Evolutionary conservation across 2,888 invertebrate genomes (phyloP), one percentile per base, ranked within the genome.

Genomic region (Euclidia mi): DNA sequence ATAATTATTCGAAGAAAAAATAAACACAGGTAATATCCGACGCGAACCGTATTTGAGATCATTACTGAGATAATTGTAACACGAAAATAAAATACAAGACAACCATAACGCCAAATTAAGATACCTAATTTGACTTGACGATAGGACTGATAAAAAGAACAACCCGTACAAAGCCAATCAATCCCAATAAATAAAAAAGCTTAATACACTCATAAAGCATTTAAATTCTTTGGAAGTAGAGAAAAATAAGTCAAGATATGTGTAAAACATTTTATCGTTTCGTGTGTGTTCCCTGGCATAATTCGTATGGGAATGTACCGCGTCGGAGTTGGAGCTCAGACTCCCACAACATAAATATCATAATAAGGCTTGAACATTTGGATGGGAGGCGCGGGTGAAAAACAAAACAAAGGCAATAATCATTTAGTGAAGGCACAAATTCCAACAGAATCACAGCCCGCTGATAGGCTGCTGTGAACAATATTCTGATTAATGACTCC

Each of bases 371-470:
- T 81, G 79, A 85, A 86, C 80, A 81, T 87, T 84, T 80, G 81
- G 82, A 85, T 84, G 82, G 79, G 81, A 85, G 78, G 75, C 77
- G 77, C 81, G 73, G 78, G 75, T 79, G 81, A 85, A 79, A 85
- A 86, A 85, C 74, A 85, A 86, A 84, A 85, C 81, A 85, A 84
- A 83, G 81, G 77, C 78, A 84, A 82, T 85, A 85, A 87, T 87
- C 87, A 87, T 88, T 88, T 87, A 87, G 86, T 87, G 84, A 76
- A 83, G 84, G 85, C 84, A 87, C 85, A 85, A 84, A 88, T 87
- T 87, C 87, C 87, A 82, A 85, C 79, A 82, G 82, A 84, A 82
- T 84, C 81, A 84, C 76, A 74, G 73, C 80, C 65, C 79, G 81
- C 70, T 82, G 82, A 82, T 86, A 84, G 84, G 75, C 72, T 78